Conservation (phyloP, 2,797 vertebrate species). For the Vespertilio murinus region DNA sequence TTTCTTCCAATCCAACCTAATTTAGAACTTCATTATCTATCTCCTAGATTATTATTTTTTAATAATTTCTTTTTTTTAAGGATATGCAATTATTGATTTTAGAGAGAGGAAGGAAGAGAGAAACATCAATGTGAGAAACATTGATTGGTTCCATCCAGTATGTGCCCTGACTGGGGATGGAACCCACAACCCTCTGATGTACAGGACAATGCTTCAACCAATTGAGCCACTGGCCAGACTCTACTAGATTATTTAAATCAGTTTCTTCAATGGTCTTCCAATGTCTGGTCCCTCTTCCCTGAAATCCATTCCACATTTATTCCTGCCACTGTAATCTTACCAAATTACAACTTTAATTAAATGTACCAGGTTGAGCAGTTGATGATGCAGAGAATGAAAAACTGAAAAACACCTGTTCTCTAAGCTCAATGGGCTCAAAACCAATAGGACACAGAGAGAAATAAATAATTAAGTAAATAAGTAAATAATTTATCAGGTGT, state of each 20-base stretch:
- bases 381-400: slow-evolving; percentile 28
- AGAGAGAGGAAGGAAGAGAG: not conserved
- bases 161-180: not conserved
- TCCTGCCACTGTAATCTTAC: not conserved
- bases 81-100: not conserved
- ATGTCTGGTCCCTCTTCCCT: not conserved
- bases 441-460: slow-evolving; percentile 20
- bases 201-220: not conserved
- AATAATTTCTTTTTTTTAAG: not conserved
- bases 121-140: not conserved
- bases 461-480: slow-evolving; percentile 43
- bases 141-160: not conserved
- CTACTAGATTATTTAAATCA: not conserved
- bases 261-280: not conserved
- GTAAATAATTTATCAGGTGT: not conserved
- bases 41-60: not conserved
- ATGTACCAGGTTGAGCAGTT: not conserved
- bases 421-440: slow-evolving; percentile 13
- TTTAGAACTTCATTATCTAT: not conserved
- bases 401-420: slow-evolving; percentile 20
- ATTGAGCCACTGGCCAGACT: not conserved
- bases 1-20: not conserved
- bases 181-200: not conserved
- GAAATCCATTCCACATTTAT: not conserved
- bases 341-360: slow-evolving; percentile 22